A percentile compares a stretch with the other conserved stretches of the same genome.
These are phyloP conservation scores for Kobus ellipsiprymnus DNA, from an alignment of 2,113 vertebrate species.

Conservation along the genomic window DNA sequence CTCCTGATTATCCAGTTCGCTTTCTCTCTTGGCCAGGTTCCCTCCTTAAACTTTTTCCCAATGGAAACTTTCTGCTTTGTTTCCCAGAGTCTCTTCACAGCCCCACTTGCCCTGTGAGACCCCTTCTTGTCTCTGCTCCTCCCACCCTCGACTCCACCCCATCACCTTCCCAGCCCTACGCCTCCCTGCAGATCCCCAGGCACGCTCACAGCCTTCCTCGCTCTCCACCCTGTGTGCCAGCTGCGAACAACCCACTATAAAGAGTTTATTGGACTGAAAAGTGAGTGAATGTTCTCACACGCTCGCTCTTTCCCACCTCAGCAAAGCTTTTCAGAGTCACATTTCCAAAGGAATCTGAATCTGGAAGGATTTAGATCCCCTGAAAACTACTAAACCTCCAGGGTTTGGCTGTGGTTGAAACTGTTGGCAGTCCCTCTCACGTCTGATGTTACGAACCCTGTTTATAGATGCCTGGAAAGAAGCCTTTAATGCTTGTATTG, in stretches of 20 bases:
- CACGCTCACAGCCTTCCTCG: fast-evolving
- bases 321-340: conserved; percentile 33
- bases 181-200: neutral
- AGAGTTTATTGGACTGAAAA: neutral
- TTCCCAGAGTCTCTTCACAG: neutral
- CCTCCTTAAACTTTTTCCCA: neutral
- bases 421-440: conserved; percentile 48
- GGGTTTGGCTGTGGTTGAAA: conserved; percentile 42
- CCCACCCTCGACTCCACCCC: neutral
- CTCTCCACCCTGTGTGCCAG: neutral
- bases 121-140: conserved; percentile 15
- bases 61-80: neutral
- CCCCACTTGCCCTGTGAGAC: conserved; percentile 45
- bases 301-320: neutral
- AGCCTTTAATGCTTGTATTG: conserved; percentile 90
- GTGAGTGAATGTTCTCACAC: neutral
- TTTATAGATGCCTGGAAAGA: conserved; percentile 76
- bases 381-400: conserved; percentile 43
- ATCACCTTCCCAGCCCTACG: neutral
- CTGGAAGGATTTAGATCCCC: conserved; percentile 60
- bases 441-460: conserved; percentile 29
- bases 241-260: neutral
- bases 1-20: neutral
- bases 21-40: neutral
- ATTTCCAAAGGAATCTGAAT: conserved; percentile 43